Base-by-base conservation (phyloP, 35 echinoderm and acorn worm species). In the Chiridota heheva region DNA sequence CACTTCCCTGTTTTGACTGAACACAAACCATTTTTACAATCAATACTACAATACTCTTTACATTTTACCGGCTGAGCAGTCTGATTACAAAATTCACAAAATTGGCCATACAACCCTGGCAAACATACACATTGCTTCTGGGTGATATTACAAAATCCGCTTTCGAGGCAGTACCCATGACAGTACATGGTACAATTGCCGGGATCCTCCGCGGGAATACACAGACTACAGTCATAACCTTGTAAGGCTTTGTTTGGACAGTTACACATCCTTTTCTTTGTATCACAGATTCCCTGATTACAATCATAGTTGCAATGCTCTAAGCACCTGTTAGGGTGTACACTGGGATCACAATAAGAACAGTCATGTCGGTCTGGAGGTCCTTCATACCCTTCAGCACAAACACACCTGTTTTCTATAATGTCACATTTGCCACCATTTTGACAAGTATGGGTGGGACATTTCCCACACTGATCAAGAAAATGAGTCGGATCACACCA, bases 1-100 rank as follows among this genome's bases (percentile, higher is more conserved):
- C 85, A 87, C 17, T 67, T 33, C 44, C 64, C 40, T 15, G 72
- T 42, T 0, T 25, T 36, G 4, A 60, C 72, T 58, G 68, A 73
- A 36, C 85, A 87, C n/a, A 55, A 36, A 26, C 85, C 85, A 69
- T 87, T 46, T 53, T 80, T 87, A 62, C 85, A 87, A 25, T 41
- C 60, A 5, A 42, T n/a, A 2, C 60, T 62, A 47, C 85, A 87
- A 55, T 80, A 53, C 17, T 56, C 26, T 26, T 22, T 16, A 62
- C 85, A 87, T 2, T 29, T 17, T 69, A 40, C 44, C 24, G 27
- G 58, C 29, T 70, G 60, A 2, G 53, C 42, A 12, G 73, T 77
- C 16, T 77, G 85, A 67, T 87, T 72, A 43, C 85, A 87, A 45
- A 87, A 69, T 17, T 75, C 66, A 43, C 85, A 87, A 6, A 51